Percentiles rank a stretch among this genome's conserved stretches.
Conservation (phyloP, 2,113 vertebrate species). For the Microcebus murinus region DNA sequence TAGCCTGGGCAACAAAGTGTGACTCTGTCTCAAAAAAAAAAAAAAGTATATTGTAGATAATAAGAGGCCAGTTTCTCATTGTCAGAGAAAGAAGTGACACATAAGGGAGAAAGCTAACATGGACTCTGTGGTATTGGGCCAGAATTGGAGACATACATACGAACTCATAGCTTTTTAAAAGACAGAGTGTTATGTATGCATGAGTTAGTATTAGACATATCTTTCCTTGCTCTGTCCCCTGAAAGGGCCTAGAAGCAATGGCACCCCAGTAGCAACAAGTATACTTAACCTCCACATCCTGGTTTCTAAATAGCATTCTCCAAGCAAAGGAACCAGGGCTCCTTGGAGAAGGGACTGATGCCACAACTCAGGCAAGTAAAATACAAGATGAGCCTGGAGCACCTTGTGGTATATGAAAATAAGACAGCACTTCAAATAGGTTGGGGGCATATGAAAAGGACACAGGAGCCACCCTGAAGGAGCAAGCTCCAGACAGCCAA, state of each 20-base stretch:
- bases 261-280: background rate
- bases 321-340: background rate
- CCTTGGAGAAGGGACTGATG: background rate
- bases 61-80: background rate
- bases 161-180: background rate
- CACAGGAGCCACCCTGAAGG: background rate
- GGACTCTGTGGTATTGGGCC: background rate
- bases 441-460: background rate
- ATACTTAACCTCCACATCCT: background rate
- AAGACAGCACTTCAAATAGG: background rate
- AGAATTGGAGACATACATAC: background rate
- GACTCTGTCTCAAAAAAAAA: too few relatives aligned
- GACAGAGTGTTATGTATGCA: background rate
- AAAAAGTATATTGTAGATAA: background rate
- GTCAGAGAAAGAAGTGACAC: background rate
- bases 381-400: background rate
- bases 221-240: background rate
- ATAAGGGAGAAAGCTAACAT: background rate
- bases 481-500: background rate
- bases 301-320: slow-evolving; percentile 16
- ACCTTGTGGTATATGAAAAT: background rate
- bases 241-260: background rate
- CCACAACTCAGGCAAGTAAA: background rate
- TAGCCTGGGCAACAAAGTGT: too few relatives aligned
- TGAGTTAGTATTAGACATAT: background rate